These are phyloP conservation scores for Limanda limanda DNA, from an alignment of 2,113 vertebrate species.

Conservation along the genomic window DNA sequence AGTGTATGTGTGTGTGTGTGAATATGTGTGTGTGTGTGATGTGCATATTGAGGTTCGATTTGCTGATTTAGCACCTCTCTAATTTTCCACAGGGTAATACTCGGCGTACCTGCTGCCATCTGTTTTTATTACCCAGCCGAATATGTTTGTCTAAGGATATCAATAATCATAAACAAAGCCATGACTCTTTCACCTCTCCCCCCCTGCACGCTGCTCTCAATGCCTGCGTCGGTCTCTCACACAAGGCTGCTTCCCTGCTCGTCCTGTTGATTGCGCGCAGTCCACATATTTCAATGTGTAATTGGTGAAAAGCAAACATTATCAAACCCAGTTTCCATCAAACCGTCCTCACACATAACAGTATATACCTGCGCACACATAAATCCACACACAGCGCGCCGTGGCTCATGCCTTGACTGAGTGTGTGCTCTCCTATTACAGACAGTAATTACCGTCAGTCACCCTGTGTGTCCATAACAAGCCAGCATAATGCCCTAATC, in stretches of 20 bases:
- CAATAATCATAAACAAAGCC: constrained; percentile 96
- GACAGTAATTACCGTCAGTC: constrained; percentile 99
- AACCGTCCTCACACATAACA: constrained; percentile 84
- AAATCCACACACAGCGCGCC: constrained; percentile 48
- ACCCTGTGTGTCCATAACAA: constrained; percentile 99
- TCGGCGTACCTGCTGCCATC: constrained; percentile 91
- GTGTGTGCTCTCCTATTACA: constrained; percentile 98
- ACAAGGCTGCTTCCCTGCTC: constrained; percentile 29
- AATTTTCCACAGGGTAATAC: constrained; percentile 90
- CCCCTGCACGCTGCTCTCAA: constrained; percentile 71
- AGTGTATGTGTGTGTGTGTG: no score
- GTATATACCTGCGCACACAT: constrained; percentile 36
- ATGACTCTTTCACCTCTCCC: constrained; percentile 76
- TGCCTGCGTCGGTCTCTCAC: constrained; percentile 37
- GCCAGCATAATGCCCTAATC: constrained; percentile 99
- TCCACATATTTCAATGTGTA: constrained; percentile 49
- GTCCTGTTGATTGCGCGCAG: constrained; percentile 5
- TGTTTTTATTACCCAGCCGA: constrained; percentile 95
- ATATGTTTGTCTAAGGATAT: constrained; percentile 97
- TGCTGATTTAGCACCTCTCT: constrained; percentile 89
- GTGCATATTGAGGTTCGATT: constrained; percentile 76
- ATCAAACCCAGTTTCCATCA: constrained; percentile 52
- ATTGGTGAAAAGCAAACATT: constrained; percentile 67
- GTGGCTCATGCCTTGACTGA: constrained; percentile 77
- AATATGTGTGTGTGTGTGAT: constrained; percentile 16